Evolutionary conservation across 2,888 invertebrate genomes (phyloP).

Genomic region (Tipula unca): DNA sequence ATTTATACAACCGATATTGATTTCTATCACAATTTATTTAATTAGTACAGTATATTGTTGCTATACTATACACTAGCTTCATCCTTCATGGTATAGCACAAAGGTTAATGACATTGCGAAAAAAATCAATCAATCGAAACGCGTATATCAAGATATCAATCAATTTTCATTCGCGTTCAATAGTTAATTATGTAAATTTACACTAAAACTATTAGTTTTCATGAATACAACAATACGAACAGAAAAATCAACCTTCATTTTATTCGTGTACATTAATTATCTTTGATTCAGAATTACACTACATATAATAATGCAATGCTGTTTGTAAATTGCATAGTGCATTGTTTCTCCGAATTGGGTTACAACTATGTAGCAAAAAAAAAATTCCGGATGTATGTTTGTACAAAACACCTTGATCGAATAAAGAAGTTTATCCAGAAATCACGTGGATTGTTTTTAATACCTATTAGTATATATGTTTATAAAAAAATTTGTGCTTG

Average conservation of each 20-base stretch:
- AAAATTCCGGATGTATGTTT: not conserved
- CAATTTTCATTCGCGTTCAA: not conserved
- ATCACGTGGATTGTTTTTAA: not conserved
- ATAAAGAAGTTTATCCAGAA: not conserved
- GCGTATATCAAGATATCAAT: not conserved
- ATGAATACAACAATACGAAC: not conserved
- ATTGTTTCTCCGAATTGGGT: not conserved
- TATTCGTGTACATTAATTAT: not conserved
- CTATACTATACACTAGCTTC: not conserved
- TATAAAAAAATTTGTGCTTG: not conserved
- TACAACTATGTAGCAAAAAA: not conserved
- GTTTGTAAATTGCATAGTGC: not conserved
- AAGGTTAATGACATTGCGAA: not conserved
- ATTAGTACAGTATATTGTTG: not conserved
- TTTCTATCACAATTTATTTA: not conserved
- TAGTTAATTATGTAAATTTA: not conserved
- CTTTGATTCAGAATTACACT: not conserved
- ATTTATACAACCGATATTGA: not conserved
- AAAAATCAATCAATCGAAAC: not conserved
- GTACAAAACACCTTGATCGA: not conserved
- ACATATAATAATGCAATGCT: too few relatives aligned
- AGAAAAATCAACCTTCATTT: not conserved
- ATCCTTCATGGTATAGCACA: not conserved
- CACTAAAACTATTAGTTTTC: not conserved
- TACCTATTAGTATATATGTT: not conserved